Percentiles rank a stretch among this genome's conserved stretches.
These are phyloP conservation scores for Loris lydekkerianus DNA, from an alignment of 2,797 vertebrate species.

Conservation along the genomic window DNA sequence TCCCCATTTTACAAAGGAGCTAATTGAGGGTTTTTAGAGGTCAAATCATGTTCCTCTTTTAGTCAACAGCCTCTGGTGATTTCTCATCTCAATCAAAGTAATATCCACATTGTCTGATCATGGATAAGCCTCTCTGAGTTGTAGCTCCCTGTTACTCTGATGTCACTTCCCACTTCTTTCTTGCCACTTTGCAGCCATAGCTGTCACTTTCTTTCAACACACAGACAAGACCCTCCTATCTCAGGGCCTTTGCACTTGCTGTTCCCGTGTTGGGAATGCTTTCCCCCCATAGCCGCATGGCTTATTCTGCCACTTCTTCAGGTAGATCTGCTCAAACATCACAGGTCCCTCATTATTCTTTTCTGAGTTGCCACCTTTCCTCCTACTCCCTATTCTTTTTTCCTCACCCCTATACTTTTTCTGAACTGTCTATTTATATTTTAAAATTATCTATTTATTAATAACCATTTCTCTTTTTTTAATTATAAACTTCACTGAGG, in stretches of 20 bases:
- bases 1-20: conserved; percentile 35
- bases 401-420: neutral
- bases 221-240: neutral
- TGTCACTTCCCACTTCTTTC: neutral
- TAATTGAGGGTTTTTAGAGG: neutral
- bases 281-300: neutral
- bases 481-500: neutral
- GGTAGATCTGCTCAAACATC: neutral
- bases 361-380: neutral
- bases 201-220: neutral
- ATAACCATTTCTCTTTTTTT: neutral
- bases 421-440: conserved; percentile 9
- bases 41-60: neutral
- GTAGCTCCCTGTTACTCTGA: neutral
- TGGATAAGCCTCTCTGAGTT: neutral
- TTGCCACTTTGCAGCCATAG: no score
- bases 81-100: neutral
- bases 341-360: neutral
- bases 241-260: neutral
- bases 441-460: conserved; percentile 9
- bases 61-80: neutral
- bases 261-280: neutral
- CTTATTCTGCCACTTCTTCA: neutral
- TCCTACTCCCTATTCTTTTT: neutral
- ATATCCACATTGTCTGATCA: neutral